Percentiles rank a stretch among this genome's conserved stretches.
phyloP scores from a whole-genome alignment of 2,888 invertebrate species.

The Rhagonycha lutea region DNA sequence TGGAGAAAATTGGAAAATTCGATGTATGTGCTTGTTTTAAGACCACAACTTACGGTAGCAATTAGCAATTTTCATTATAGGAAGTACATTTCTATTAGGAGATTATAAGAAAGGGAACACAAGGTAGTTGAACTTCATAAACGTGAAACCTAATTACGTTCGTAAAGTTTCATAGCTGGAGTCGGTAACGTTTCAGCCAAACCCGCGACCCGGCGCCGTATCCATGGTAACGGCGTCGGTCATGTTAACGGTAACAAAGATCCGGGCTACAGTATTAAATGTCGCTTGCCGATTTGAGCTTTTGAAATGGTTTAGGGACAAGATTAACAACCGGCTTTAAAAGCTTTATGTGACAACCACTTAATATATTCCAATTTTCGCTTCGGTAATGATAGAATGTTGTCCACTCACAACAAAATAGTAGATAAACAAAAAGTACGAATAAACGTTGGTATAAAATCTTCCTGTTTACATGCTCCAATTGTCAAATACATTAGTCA shows the following conservation, averaged over 20 bases:
- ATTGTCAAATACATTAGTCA: not conserved
- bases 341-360: constrained; percentile 9
- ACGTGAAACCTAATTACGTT: constrained; percentile 18
- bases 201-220: constrained; percentile 16
- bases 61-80: not conserved
- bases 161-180: constrained; percentile 19
- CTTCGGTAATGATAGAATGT: not conserved
- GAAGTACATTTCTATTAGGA: constrained; percentile 11
- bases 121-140: constrained; percentile 18
- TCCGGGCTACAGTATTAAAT: constrained; percentile 19
- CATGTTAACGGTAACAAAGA: constrained; percentile 24
- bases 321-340: constrained; percentile 16
- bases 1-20: not conserved
- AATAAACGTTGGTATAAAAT: not conserved
- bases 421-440: not conserved
- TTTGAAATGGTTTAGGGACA: constrained; percentile 16
- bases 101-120: constrained; percentile 8
- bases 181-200: constrained; percentile 16
- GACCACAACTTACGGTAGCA: not conserved
- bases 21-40: not conserved
- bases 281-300: constrained; percentile 19
- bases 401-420: not conserved
- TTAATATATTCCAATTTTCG: constrained; percentile 13
- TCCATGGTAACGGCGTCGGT: constrained; percentile 21
- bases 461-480: not conserved